A percentile compares a stretch with the other conserved stretches of the same genome.
These are phyloP conservation scores for Caranx melampygus DNA, from an alignment of 2,113 vertebrate species.

Conservation along the genomic window DNA sequence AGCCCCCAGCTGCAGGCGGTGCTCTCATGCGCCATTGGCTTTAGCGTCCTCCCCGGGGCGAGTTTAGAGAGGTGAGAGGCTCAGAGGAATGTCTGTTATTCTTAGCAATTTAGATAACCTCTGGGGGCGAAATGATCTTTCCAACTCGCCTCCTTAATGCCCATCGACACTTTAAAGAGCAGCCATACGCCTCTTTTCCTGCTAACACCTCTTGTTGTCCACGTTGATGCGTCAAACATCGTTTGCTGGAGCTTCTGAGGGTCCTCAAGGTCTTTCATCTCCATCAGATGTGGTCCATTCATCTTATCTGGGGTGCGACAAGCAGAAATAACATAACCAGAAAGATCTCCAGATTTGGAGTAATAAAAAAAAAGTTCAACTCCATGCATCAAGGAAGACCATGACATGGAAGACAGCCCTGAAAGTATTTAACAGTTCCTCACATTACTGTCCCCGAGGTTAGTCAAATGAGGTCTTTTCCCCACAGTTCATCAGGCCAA, in stretches of 20 bases:
- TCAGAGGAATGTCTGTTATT: conserved; percentile 74
- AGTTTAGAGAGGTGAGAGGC: conserved; percentile 56
- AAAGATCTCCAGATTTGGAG: too few species aligned
- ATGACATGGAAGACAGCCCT: background rate
- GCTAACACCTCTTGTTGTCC: background rate
- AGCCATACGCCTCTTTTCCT: background rate
- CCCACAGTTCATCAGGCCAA: background rate
- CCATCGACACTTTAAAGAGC: conserved; percentile 21
- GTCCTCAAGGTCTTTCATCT: too few species aligned
- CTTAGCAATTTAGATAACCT: conserved; percentile 63
- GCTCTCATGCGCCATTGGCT: conserved; percentile 57
- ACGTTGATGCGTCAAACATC: background rate
- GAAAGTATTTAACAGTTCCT: too few species aligned
- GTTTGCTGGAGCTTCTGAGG: background rate
- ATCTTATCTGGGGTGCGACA: too few species aligned
- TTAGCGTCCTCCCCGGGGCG: conserved; percentile 38
- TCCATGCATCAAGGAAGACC: too few species aligned
- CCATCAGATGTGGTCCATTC: too few species aligned
- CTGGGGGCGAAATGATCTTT: conserved; percentile 43
- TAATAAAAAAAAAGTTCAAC: too few species aligned
- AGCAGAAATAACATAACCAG: too few species aligned
- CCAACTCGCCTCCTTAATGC: conserved; percentile 23
- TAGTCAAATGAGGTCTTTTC: background rate
- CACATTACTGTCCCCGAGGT: too few species aligned
- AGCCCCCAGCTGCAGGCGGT: conserved; percentile 48